Conservation (phyloP, 2,113 vertebrate species). For the Sylvicapra grimmia region DNA sequence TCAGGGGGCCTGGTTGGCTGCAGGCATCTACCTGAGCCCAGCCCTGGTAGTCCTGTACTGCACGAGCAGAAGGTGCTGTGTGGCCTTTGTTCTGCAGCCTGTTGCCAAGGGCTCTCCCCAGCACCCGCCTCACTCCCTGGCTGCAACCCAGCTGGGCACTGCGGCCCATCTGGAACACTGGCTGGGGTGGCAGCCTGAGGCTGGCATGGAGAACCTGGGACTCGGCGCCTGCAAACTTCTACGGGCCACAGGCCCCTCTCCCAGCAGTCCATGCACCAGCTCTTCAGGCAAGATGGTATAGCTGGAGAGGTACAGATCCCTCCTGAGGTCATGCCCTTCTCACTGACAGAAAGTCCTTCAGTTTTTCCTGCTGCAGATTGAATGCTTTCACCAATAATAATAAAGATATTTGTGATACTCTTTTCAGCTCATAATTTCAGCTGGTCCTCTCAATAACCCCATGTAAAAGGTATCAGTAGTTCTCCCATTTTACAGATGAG, state of each 20-base stretch:
- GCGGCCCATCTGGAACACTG: constrained; percentile 11
- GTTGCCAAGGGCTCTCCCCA: not conserved
- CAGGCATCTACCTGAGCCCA: not conserved
- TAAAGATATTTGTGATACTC: not conserved
- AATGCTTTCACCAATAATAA: not conserved
- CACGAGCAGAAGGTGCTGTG: not conserved
- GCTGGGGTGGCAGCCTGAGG: not conserved
- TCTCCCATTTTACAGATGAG: not conserved
- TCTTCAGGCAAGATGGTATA: not conserved
- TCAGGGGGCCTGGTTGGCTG: not conserved
- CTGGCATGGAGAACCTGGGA: not conserved
- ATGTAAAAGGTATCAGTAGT: not conserved
- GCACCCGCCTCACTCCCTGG: not conserved
- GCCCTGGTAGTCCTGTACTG: not conserved
- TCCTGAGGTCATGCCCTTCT: not conserved
- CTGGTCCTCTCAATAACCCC: not conserved
- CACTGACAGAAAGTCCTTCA: not conserved
- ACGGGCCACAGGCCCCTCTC: not conserved
- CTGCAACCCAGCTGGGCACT: not conserved
- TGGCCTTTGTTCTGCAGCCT: not conserved
- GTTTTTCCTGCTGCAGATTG: not conserved
- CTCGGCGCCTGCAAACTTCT: not conserved
- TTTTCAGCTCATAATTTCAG: not conserved
- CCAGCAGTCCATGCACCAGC: not conserved
- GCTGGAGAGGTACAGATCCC: not conserved